A percentile compares a stretch with the other conserved stretches of the same genome.
These are phyloP conservation scores for Sinocyclocheilus rhinocerous DNA, from an alignment of 2,113 vertebrate genomes.

Conservation along the genomic window DNA sequence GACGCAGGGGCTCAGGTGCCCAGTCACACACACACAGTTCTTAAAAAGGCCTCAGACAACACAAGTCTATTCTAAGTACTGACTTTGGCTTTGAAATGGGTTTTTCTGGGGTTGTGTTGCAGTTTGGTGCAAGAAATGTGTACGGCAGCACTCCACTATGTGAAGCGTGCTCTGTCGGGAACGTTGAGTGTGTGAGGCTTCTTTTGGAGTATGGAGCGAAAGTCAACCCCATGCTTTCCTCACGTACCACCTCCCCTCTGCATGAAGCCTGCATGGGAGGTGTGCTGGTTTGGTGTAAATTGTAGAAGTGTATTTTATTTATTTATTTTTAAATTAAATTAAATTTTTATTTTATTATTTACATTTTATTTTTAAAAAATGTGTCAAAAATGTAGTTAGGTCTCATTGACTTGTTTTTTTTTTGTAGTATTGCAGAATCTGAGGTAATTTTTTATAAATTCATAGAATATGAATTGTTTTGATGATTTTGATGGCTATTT, in stretches of 20 bases:
- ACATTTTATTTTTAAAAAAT: no score
- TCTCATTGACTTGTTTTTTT: no score
- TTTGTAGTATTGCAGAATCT: no score
- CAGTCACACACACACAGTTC: conserved; percentile 7
- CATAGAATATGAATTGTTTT: no score
- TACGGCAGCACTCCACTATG: conserved; percentile 92
- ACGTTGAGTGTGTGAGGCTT: conserved; percentile 84
- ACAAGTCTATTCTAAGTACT: background rate
- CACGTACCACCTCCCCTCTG: conserved; percentile 84
- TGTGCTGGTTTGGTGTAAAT: conserved; percentile 54
- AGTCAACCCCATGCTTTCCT: conserved; percentile 83
- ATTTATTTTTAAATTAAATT: no score
- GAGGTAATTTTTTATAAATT: background rate
- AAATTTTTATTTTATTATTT: no score
- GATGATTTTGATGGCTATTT: no score
- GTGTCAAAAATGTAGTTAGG: no score
- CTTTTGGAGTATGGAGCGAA: conserved; percentile 84
- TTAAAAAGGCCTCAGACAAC: background rate
- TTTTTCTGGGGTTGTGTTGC: background rate
- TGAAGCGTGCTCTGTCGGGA: conserved; percentile 86
- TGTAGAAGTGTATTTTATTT: background rate
- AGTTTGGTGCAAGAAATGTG: conserved; percentile 92
- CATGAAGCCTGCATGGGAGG: conserved; percentile 95
- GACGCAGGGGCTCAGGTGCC: conserved; percentile 82
- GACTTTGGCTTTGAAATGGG: background rate